phyloP scores from a whole-genome alignment of 1,140 invertebrate species.

The Polypedilum pembai region DNA sequence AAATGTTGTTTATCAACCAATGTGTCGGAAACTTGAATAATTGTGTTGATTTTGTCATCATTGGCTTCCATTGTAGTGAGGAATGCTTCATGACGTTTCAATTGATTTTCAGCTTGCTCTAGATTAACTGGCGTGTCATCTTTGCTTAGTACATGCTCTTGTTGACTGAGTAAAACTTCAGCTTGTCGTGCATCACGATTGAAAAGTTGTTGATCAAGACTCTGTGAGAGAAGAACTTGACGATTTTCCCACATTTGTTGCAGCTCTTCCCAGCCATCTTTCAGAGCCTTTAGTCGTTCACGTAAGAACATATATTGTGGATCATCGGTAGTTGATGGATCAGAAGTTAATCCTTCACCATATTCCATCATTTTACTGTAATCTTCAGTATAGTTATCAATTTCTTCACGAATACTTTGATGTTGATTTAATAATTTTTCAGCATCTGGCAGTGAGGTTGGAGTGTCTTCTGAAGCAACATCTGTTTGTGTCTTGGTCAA shows the following conservation, averaged over 20 bases:
- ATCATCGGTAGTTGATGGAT: constrained; percentile 77
- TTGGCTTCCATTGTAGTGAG: constrained; percentile 99
- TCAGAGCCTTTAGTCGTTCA: constrained; percentile 90
- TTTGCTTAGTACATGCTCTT: constrained; percentile 89
- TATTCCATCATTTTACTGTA: constrained; percentile 99
- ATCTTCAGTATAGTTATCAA: constrained; percentile 97
- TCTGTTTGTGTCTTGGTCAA: constrained; percentile 95
- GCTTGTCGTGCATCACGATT: constrained; percentile 95
- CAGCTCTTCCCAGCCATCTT: constrained; percentile 97
- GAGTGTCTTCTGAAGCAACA: constrained; percentile 96
- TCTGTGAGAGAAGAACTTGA: constrained; percentile 89
- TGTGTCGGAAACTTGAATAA: constrained; percentile 85
- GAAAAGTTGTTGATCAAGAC: constrained; percentile 90
- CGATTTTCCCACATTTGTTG: constrained; percentile 99
- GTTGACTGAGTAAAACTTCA: constrained; percentile 94
- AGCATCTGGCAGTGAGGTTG: constrained; percentile 90
- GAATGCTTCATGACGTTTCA: constrained; percentile 97
- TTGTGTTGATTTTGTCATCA: constrained; percentile 96
- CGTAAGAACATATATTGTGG: constrained; percentile 99
- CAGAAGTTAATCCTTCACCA: constrained; percentile 64
- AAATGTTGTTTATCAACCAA: constrained; percentile 86
- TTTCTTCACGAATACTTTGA: constrained; percentile 96
- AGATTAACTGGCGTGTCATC: constrained; percentile 90
- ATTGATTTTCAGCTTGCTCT: constrained; percentile 94
- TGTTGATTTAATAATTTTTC: constrained; percentile 95